Conservation (phyloP, 2,888 invertebrate genomes). For the Hypercompe scribonia region DNA sequence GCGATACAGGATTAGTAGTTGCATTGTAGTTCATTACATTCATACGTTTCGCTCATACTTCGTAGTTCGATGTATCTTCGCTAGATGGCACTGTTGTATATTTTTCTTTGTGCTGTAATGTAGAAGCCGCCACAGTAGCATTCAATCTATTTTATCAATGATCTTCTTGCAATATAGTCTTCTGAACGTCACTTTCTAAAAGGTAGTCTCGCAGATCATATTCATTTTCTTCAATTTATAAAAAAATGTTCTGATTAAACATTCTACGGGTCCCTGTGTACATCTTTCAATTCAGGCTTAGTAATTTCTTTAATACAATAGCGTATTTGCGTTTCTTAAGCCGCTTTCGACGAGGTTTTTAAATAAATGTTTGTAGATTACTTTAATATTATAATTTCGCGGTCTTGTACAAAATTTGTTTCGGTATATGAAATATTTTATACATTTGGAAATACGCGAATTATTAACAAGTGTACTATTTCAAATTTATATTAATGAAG, state of each 20-base stretch:
- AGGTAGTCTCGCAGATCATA: no score
- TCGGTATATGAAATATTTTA: neutral
- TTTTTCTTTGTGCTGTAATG: no score
- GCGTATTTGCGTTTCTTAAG: slow-evolving; percentile 32
- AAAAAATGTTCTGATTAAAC: neutral
- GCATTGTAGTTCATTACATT: no score
- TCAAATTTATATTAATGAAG: neutral
- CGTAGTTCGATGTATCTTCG: no score
- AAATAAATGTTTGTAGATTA: slow-evolving; percentile 31
- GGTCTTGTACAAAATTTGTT: slow-evolving; percentile 12
- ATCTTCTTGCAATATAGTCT: no score
- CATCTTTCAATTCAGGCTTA: neutral
- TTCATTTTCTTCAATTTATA: no score
- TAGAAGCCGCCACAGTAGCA: no score
- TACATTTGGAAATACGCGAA: neutral
- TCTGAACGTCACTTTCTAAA: no score
- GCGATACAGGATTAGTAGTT: no score
- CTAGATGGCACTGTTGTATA: no score
- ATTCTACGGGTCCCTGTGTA: neutral
- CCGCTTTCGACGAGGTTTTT: slow-evolving; percentile 33
- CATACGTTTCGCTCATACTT: no score
- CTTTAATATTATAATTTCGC: slow-evolving; percentile 24
- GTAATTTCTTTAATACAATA: slow-evolving; percentile 33
- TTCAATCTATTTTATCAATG: no score
- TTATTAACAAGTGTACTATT: neutral